A percentile compares a stretch with the other conserved stretches of the same genome.
Evolutionary conservation across 2,113 vertebrate species (phyloP).

Genomic region (Sinosuthora webbiana): DNA sequence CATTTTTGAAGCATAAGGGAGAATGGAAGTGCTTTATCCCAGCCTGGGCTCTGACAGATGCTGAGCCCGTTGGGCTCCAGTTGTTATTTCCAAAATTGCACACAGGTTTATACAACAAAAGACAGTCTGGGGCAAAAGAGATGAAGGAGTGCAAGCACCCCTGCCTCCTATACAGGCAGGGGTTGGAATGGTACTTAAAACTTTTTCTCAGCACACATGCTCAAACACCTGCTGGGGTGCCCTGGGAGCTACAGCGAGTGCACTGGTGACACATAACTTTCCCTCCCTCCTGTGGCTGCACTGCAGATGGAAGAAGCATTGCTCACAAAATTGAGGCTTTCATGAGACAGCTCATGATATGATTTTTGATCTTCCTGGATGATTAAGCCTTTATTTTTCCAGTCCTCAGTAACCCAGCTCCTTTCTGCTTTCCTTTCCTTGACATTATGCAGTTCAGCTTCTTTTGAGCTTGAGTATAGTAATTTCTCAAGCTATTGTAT

Average conservation of each 20-base stretch:
- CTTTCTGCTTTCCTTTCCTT: constrained; percentile 26
- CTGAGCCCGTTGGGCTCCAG: background rate
- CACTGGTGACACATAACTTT: background rate
- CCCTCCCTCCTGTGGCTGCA: background rate
- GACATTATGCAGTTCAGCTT: constrained; percentile 13
- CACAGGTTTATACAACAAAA: background rate
- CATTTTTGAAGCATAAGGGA: background rate
- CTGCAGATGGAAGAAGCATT: background rate
- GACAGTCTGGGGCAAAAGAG: background rate
- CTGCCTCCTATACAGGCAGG: background rate
- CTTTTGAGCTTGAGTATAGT: constrained; percentile 28
- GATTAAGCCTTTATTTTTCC: constrained; percentile 27
- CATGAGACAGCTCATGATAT: background rate
- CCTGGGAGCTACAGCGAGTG: fast-evolving
- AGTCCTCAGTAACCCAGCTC: background rate
- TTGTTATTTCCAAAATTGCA: background rate
- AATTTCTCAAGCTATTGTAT: constrained; percentile 30
- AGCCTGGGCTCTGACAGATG: background rate
- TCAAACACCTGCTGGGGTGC: background rate
- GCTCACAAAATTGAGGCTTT: background rate
- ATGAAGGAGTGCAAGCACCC: background rate
- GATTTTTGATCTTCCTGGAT: constrained; percentile 12
- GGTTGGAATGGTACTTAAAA: background rate
- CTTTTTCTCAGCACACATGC: background rate
- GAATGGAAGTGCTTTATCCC: background rate